Conservation (phyloP, 2,797 vertebrate genomes). For the Lacerta agilis region DNA sequence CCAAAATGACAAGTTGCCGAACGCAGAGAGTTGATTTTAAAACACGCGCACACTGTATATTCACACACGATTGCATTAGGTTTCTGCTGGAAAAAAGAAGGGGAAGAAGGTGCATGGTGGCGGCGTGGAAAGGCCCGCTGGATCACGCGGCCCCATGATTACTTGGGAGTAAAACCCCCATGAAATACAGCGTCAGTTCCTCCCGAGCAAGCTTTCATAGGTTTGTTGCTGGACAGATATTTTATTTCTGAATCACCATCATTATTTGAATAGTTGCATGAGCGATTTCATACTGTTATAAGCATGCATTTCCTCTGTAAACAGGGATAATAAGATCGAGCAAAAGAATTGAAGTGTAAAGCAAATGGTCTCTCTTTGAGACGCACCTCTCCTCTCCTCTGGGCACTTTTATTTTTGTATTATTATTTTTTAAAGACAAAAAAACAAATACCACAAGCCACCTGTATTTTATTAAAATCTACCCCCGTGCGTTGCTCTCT, state of each 20-base stretch:
- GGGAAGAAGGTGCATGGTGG: background rate
- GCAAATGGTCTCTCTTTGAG: background rate
- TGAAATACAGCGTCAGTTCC: background rate
- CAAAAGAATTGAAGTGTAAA: background rate
- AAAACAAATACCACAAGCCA: background rate
- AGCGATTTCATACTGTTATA: background rate
- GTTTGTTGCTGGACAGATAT: background rate
- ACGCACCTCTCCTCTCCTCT: background rate
- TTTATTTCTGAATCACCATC: background rate
- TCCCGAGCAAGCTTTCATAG: background rate
- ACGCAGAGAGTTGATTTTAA: background rate
- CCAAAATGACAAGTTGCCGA: background rate
- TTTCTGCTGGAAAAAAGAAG: background rate
- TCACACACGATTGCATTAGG: background rate
- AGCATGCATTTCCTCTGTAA: background rate
- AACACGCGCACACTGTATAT: background rate
- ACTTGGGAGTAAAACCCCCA: background rate
- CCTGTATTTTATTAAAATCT: background rate
- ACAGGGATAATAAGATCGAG: background rate
- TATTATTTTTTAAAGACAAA: too few species aligned
- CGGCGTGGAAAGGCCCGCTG: background rate
- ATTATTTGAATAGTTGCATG: background rate
- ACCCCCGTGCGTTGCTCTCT: background rate
- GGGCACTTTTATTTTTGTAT: background rate
- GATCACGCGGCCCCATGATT: background rate